These are phyloP conservation scores for Diogma glabrata DNA, from an alignment of 2,888 invertebrate genomes.

Conservation along the genomic window DNA sequence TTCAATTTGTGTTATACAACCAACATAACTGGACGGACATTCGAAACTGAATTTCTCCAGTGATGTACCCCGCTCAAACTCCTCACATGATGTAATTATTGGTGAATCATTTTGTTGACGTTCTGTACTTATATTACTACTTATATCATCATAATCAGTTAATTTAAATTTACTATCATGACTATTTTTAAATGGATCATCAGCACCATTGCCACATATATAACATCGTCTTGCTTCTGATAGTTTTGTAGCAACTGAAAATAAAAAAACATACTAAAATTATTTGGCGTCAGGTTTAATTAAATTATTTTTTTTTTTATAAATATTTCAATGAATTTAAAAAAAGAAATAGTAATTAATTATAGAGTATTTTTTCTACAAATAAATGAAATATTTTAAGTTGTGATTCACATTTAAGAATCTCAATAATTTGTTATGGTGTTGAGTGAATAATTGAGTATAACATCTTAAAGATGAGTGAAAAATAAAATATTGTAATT, in stretches of 20 bases:
- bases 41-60: conserved; percentile 14
- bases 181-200: conserved; percentile 15
- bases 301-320: not conserved
- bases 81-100: conserved; percentile 13
- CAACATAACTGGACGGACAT: conserved; percentile 17
- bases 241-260: conserved; percentile 12
- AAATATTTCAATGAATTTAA: not conserved
- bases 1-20: conserved; percentile 19
- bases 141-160: not conserved
- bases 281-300: conserved; percentile 7
- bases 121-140: not conserved
- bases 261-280: conserved; percentile 1
- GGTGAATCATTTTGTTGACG: not conserved
- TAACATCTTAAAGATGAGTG: too few relatives aligned
- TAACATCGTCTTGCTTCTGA: conserved; percentile 17
- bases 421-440: too few relatives aligned
- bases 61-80: conserved; percentile 11
- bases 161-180: not conserved
- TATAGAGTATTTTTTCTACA: too few relatives aligned
- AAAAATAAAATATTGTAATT: too few relatives aligned
- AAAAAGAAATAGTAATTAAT: too few relatives aligned
- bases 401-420: too few relatives aligned
- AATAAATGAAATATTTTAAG: too few relatives aligned
- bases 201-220: conserved; percentile 16
- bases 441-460: too few relatives aligned